These are phyloP conservation scores for Liasis olivaceus DNA, from an alignment of 2,797 vertebrate genomes.

Conservation along the genomic window DNA sequence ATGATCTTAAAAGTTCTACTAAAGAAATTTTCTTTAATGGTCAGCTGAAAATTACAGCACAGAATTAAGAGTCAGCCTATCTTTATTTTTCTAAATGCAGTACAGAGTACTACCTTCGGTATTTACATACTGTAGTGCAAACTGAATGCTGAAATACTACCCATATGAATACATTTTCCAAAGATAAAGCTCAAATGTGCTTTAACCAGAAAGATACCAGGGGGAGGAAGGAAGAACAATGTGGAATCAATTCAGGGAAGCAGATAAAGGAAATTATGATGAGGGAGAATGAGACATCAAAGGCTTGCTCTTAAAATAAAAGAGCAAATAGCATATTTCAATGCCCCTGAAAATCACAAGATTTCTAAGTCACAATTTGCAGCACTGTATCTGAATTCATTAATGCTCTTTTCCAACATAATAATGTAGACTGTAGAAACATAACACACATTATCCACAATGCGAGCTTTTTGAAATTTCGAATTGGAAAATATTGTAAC, in stretches of 20 bases:
- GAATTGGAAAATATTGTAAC: neutral
- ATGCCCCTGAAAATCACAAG: conserved; percentile 25
- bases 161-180: neutral
- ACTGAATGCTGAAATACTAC: neutral
- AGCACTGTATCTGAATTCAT: conserved; percentile 38
- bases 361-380: conserved; percentile 12
- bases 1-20: neutral
- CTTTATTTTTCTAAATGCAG: neutral
- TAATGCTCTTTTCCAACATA: conserved; percentile 7
- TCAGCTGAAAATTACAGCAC: neutral
- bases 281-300: neutral
- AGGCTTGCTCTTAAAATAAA: conserved; percentile 28
- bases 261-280: conserved; percentile 16
- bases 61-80: neutral
- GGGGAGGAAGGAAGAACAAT: conserved; percentile 20
- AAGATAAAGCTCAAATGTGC: conserved; percentile 23
- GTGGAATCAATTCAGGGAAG: conserved; percentile 11
- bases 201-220: neutral
- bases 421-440: neutral
- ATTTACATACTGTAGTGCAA: neutral
- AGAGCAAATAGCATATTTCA: conserved; percentile 23
- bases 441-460: neutral
- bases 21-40: neutral
- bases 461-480: conserved; percentile 17
- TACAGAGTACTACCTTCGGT: neutral